phyloP scores from a whole-genome alignment of 1,140 invertebrate genomes.

The Agraylea sexmaculata region DNA sequence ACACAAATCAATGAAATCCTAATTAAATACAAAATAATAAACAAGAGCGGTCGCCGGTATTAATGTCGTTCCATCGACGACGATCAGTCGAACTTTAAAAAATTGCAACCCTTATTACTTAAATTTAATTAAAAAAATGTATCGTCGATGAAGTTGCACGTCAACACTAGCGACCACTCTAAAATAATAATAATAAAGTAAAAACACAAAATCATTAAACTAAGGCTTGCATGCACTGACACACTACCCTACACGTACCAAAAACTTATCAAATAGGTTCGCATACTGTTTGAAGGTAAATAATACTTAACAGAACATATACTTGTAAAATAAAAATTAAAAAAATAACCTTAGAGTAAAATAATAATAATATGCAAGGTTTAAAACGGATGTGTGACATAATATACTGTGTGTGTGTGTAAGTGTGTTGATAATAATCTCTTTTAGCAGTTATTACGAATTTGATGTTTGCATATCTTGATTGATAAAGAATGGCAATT shows the following conservation, averaged over 20 bases:
- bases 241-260: conserved; percentile 8
- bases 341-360: conserved; percentile 11
- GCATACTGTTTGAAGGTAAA: conserved; percentile 17
- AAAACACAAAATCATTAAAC: conserved; percentile 9
- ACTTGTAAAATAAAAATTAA: conserved; percentile 16
- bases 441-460: conserved; percentile 3
- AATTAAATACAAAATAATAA: conserved; percentile 11
- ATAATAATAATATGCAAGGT: conserved; percentile 12
- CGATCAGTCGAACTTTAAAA: no score
- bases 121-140: no score
- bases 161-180: no score
- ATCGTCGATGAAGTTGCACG: no score
- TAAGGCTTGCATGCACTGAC: conserved; percentile 13
- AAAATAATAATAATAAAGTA: no score
- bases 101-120: no score
- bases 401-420: no score
- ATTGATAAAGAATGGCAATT: no score
- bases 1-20: conserved; percentile 8
- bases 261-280: conserved; percentile 8
- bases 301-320: conserved; percentile 22
- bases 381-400: no score
- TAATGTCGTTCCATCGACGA: no score
- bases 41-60: background rate
- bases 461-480: no score
- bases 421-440: conserved; percentile 12